Percentiles rank a stretch among this genome's conserved stretches.
Evolutionary conservation across 2,888 invertebrate species (phyloP).

Genomic region (Brachyptera putata): DNA sequence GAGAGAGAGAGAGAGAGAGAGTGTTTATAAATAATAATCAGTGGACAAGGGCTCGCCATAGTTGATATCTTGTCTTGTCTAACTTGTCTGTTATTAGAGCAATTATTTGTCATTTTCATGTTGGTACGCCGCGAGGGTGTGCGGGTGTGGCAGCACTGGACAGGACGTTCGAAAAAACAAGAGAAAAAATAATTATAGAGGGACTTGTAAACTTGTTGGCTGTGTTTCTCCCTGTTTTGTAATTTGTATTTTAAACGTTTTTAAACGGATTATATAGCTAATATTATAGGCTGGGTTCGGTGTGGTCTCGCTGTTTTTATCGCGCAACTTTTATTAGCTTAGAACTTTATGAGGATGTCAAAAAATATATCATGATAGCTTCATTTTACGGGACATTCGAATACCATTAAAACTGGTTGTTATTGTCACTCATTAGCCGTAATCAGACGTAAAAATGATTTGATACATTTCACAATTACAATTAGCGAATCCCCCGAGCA

Average conservation of each 20-base stretch:
- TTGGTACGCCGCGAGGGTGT: slow-evolving; percentile 25
- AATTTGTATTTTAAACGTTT: slow-evolving; percentile 3
- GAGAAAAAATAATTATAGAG: slow-evolving; percentile 17
- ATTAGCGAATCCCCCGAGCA: background rate
- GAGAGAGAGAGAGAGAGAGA: background rate
- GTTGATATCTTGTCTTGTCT: slow-evolving; percentile 31
- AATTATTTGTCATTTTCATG: slow-evolving; percentile 33
- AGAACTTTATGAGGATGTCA: slow-evolving; percentile 12
- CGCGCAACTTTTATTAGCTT: slow-evolving; percentile 1
- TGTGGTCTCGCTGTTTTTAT: slow-evolving; percentile 10
- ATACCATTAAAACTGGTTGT: background rate
- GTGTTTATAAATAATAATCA: slow-evolving; percentile 16
- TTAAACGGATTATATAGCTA: slow-evolving; percentile 12
- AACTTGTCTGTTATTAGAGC: slow-evolving; percentile 26
- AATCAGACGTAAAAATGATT: slow-evolving; percentile 7
- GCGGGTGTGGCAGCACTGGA: slow-evolving; percentile 18
- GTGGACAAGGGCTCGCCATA: slow-evolving; percentile 7
- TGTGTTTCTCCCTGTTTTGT: background rate
- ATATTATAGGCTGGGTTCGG: slow-evolving; percentile 3
- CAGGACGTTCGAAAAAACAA: background rate
- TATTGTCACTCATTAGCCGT: no score
- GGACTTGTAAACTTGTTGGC: slow-evolving; percentile 9
- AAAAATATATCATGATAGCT: slow-evolving; percentile 10
- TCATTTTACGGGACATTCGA: slow-evolving; percentile 6
- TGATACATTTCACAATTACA: background rate